Conservation (phyloP, 2,113 vertebrate genomes). For the Polypterus bichir region DNA sequence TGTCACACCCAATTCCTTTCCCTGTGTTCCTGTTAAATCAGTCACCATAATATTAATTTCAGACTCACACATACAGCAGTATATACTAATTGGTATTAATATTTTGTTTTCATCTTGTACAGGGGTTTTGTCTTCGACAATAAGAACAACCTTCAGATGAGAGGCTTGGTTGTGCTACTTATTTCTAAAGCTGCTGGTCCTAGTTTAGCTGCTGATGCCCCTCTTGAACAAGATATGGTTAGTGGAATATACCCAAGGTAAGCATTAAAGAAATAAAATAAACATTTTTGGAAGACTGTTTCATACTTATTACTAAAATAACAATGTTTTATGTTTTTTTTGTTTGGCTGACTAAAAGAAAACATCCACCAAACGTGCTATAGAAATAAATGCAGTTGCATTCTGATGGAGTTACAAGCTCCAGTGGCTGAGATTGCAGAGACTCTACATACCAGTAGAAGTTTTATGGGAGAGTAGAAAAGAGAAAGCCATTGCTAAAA, state of each 20-base stretch:
- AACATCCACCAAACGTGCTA: neutral
- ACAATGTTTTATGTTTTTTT: neutral
- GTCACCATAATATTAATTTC: too few species aligned
- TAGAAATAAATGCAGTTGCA: too few species aligned
- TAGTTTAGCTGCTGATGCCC: conserved; percentile 33
- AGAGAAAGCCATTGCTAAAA: too few species aligned
- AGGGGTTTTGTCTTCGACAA: conserved; percentile 81
- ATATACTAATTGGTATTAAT: too few species aligned
- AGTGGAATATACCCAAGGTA: conserved; percentile 94
- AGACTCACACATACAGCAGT: too few species aligned
- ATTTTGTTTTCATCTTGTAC: conserved; percentile 12
- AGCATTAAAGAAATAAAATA: conserved; percentile 13
- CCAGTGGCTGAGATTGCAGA: too few species aligned
- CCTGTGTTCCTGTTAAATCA: too few species aligned
- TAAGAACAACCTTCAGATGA: conserved; percentile 77
- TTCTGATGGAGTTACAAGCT: too few species aligned
- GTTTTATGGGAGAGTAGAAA: too few species aligned
- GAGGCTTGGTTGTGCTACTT: conserved; percentile 78
- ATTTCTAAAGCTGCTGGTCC: conserved; percentile 91
- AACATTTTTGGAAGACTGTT: neutral
- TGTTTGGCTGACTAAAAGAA: neutral
- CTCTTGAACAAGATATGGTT: conserved; percentile 69
- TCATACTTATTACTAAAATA: too few species aligned
- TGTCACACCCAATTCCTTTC: too few species aligned
- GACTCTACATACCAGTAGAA: too few species aligned